Evolutionary conservation across 2,797 vertebrate genomes (phyloP).

Genomic region (Sebastes oblongus): DNA sequence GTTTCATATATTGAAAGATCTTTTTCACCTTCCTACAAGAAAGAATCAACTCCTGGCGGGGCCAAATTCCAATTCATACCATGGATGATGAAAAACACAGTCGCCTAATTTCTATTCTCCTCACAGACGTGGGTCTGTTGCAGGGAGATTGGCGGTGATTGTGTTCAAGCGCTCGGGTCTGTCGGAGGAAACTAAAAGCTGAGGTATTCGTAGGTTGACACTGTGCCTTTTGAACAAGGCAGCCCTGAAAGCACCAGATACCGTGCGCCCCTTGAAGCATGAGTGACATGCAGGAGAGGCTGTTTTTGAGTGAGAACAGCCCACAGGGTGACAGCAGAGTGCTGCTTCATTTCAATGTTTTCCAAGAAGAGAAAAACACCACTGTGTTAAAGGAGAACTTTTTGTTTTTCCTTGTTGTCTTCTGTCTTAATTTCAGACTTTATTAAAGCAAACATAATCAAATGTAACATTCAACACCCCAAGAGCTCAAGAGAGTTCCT

Average conservation of each 20-base stretch:
- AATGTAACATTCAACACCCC: not conserved
- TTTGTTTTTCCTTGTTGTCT: constrained; percentile 5
- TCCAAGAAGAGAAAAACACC: constrained; percentile 2
- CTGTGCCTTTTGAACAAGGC: constrained; percentile 36
- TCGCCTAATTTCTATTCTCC: constrained; percentile 43
- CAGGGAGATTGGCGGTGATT: constrained; percentile 35
- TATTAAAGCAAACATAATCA: not conserved
- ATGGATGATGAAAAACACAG: constrained; percentile 25
- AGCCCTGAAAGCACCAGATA: constrained; percentile 38
- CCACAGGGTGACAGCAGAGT: constrained; percentile 5
- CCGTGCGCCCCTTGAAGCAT: constrained; percentile 24
- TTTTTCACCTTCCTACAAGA: not conserved
- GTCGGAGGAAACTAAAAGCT: constrained; percentile 16
- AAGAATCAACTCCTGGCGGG: not conserved
- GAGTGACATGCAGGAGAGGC: constrained; percentile 44
- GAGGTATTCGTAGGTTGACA: constrained; percentile 22
- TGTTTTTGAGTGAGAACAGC: constrained; percentile 19
- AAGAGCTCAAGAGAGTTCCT: not conserved
- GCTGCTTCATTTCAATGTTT: constrained; percentile 26
- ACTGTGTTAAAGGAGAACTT: not conserved
- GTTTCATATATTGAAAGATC: not conserved
- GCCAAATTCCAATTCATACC: not conserved
- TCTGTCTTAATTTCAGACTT: not conserved
- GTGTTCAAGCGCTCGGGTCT: constrained; percentile 28
- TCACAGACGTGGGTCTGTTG: constrained; percentile 19